These are phyloP conservation scores for Hippoglossus stenolepis DNA, from an alignment of 2,113 vertebrate genomes.

Conservation along the genomic window DNA sequence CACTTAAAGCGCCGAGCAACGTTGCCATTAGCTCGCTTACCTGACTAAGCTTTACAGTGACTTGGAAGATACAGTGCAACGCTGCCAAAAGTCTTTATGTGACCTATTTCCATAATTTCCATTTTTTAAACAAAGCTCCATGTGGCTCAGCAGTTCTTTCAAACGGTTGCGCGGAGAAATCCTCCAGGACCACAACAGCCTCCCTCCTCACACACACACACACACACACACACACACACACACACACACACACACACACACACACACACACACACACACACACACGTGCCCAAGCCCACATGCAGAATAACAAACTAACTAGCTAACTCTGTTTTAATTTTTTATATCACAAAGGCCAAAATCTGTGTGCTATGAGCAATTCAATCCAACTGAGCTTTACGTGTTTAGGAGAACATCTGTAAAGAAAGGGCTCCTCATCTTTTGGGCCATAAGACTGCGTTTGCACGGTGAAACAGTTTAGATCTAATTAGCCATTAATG, in stretches of 20 bases:
- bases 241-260: slow-evolving; percentile 20
- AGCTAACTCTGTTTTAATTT: slow-evolving; percentile 37
- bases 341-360: slow-evolving; percentile 40
- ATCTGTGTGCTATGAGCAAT: slow-evolving; percentile 51
- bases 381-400: slow-evolving; percentile 37
- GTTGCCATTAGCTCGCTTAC: slow-evolving; percentile 68
- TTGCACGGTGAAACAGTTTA: slow-evolving; percentile 50
- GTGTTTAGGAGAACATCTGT: slow-evolving; percentile 27
- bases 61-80: slow-evolving; percentile 63
- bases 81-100: slow-evolving; percentile 76
- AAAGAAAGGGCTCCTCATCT: slow-evolving; percentile 29
- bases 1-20: slow-evolving; percentile 61
- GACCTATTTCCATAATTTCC: slow-evolving; percentile 85
- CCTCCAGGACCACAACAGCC: slow-evolving; percentile 55
- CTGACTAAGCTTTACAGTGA: slow-evolving; percentile 67
- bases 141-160: slow-evolving; percentile 71
- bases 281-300: slow-evolving; percentile 16
- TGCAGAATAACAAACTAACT: slow-evolving; percentile 26
- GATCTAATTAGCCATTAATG: slow-evolving; percentile 65
- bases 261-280: slow-evolving; percentile 22
- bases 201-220: slow-evolving; percentile 8
- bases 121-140: slow-evolving; percentile 78
- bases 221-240: too few species aligned
- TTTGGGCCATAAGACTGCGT: slow-evolving; percentile 19
- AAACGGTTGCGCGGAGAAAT: slow-evolving; percentile 55